phyloP scores from a whole-genome alignment of 2,888 invertebrate genomes.

The Laspeyria flexula region DNA sequence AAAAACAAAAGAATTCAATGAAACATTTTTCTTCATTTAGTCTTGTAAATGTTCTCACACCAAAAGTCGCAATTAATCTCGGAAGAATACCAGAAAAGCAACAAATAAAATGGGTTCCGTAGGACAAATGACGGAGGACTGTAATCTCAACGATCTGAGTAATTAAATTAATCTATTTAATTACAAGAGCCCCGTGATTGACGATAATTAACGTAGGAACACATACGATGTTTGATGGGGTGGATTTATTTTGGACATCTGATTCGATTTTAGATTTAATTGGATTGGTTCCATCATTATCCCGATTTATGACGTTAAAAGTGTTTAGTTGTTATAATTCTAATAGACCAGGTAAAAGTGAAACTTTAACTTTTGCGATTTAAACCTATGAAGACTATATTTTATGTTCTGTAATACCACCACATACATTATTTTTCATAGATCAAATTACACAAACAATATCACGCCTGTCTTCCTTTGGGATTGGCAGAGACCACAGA shows the following conservation, averaged over 20 bases:
- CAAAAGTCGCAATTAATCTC: conserved; percentile 14
- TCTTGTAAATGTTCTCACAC: background rate
- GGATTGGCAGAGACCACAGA: too few species aligned
- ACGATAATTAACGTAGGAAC: conserved; percentile 36
- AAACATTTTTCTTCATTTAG: background rate
- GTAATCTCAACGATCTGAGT: conserved; percentile 30
- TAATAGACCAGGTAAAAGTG: background rate
- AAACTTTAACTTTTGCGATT: too few species aligned
- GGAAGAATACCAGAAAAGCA: conserved; percentile 14
- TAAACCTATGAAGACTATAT: too few species aligned
- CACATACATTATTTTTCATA: too few species aligned
- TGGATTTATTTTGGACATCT: conserved; percentile 4
- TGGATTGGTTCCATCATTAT: conserved; percentile 2
- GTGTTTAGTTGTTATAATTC: background rate
- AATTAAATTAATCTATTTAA: conserved; percentile 45
- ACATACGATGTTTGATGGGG: conserved; percentile 11
- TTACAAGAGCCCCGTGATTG: conserved; percentile 30
- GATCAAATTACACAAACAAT: too few species aligned
- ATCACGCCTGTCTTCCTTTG: too few species aligned
- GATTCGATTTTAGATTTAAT: conserved; percentile 9
- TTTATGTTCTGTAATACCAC: too few species aligned
- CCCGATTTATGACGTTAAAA: background rate
- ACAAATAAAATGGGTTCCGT: conserved; percentile 9
- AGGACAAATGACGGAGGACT: conserved; percentile 21
- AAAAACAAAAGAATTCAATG: background rate